phyloP scores from a whole-genome alignment of 2,797 vertebrate species.

The Phrynocephalus forsythii region DNA sequence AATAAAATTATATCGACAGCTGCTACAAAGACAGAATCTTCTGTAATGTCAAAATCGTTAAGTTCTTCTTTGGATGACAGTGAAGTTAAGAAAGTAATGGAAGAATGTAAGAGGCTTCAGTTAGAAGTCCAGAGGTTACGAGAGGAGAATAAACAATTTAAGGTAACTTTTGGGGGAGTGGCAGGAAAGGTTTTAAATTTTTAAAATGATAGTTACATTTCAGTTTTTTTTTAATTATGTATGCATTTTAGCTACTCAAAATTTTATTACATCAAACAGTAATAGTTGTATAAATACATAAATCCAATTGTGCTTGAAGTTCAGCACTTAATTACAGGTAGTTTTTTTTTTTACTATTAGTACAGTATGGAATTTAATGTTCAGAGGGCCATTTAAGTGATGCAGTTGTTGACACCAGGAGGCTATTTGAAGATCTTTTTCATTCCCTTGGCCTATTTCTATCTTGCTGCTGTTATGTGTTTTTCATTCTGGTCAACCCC shows the following conservation, averaged over 20 bases:
- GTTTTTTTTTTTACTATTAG: too few species aligned
- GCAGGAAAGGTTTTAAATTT: neutral
- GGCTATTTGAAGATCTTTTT: neutral
- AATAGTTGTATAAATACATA: too few species aligned
- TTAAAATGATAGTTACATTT: neutral
- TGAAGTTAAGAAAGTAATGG: conserved; percentile 94
- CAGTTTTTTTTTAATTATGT: too few species aligned
- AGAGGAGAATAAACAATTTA: conserved; percentile 93
- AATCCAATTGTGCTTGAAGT: too few species aligned
- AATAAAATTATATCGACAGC: conserved; percentile 89
- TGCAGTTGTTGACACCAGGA: neutral
- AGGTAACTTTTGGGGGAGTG: conserved; percentile 80
- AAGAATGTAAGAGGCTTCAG: conserved; percentile 93
- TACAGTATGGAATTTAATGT: too few species aligned
- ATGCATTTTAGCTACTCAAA: too few species aligned
- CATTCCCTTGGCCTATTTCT: neutral
- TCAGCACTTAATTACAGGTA: too few species aligned
- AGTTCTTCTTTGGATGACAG: conserved; percentile 89
- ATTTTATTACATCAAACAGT: too few species aligned
- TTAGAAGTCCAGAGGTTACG: conserved; percentile 92
- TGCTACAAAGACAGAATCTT: conserved; percentile 90
- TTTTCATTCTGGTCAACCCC: neutral
- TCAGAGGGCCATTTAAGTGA: too few species aligned
- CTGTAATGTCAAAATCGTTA: conserved; percentile 85
- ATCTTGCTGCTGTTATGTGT: neutral